These are phyloP conservation scores for Diploptera punctata DNA, from an alignment of 2,888 invertebrate genomes.

Conservation along the genomic window DNA sequence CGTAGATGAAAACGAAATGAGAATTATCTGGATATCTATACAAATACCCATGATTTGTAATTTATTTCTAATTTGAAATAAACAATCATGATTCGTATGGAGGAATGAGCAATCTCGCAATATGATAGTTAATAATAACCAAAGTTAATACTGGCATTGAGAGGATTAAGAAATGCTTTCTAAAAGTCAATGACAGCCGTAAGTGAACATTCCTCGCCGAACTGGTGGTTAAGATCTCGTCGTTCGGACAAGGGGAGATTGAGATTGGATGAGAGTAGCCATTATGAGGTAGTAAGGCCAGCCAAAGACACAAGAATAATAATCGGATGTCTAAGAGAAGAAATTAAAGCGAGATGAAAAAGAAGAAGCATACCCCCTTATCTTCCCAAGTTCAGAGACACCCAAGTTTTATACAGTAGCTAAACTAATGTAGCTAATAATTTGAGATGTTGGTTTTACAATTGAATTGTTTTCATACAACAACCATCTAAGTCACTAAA, in stretches of 20 bases:
- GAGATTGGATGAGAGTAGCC: neutral
- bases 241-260: no score
- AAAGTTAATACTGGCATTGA: no score
- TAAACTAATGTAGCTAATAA: conserved; percentile 17
- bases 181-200: neutral
- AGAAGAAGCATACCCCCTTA: neutral
- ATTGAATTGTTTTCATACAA: neutral
- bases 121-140: no score
- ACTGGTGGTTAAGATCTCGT: neutral
- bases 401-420: conserved; percentile 5
- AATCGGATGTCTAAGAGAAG: neutral
- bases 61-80: no score
- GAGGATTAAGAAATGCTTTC: neutral
- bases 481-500: neutral
- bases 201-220: neutral
- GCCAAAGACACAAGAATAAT: neutral
- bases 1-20: no score
- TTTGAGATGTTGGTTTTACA: conserved; percentile 20
- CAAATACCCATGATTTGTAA: no score
- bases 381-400: neutral
- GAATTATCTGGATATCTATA: no score
- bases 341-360: conserved; percentile 9
- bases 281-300: neutral
- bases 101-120: no score
- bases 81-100: no score